A percentile compares a stretch with the other conserved stretches of the same genome.
phyloP scores from a whole-genome alignment of 2,888 invertebrate species.

The Cosmia pyralina region DNA sequence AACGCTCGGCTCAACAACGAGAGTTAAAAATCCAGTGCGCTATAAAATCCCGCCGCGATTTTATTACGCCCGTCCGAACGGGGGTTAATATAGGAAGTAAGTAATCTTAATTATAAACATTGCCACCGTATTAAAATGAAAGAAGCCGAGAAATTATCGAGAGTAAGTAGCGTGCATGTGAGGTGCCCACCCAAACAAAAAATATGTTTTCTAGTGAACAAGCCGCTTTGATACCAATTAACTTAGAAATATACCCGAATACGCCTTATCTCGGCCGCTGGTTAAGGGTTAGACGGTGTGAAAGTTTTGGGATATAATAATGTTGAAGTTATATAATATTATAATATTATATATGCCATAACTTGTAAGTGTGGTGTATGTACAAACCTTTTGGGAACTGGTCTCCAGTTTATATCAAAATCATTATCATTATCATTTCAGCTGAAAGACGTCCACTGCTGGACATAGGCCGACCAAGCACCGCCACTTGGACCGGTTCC shows the following conservation, averaged over 20 bases:
- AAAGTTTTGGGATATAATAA: background rate
- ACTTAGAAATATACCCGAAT: constrained; percentile 77
- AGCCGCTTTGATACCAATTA: constrained; percentile 80
- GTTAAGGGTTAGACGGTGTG: constrained; percentile 72
- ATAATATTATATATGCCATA: too few species aligned
- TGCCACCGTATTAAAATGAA: constrained; percentile 43
- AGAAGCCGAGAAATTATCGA: constrained; percentile 25
- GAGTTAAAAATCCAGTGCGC: too few species aligned
- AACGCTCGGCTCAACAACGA: too few species aligned
- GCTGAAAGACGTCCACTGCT: too few species aligned
- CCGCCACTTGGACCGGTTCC: too few species aligned
- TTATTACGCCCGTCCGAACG: too few species aligned
- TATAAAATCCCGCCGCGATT: too few species aligned
- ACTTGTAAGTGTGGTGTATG: too few species aligned
- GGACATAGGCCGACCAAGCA: too few species aligned
- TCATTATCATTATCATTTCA: too few species aligned
- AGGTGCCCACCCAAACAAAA: constrained; percentile 78
- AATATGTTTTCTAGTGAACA: constrained; percentile 72
- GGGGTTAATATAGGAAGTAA: constrained; percentile 10
- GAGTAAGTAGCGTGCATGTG: constrained; percentile 50
- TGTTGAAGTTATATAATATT: background rate
- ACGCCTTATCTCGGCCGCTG: constrained; percentile 72
- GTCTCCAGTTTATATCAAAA: too few species aligned
- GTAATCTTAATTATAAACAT: constrained; percentile 39
- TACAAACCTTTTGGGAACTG: too few species aligned